Evolutionary conservation across 2,888 invertebrate genomes (phyloP).

Genomic region (Fabriciana adippe): DNA sequence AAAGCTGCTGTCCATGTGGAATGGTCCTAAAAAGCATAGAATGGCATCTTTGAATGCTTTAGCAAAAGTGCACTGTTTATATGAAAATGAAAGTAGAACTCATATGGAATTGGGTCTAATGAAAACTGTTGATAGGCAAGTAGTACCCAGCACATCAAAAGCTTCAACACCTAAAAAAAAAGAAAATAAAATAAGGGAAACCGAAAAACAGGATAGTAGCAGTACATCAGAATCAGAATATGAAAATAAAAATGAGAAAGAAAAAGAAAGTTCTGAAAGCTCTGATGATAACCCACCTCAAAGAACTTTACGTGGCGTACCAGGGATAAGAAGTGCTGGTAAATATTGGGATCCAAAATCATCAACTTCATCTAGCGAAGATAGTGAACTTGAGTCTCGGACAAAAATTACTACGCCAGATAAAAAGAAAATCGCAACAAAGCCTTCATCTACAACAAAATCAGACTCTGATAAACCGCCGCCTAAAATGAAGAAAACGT

Average conservation of each 20-base stretch:
- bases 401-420: conserved; percentile 58
- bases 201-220: conserved; percentile 72
- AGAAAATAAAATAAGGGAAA: conserved; percentile 67
- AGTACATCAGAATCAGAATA: conserved; percentile 77
- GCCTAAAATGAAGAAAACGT: conserved; percentile 73
- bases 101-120: conserved; percentile 84
- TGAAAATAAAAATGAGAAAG: conserved; percentile 68
- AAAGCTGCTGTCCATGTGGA: conserved; percentile 86
- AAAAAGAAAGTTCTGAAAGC: conserved; percentile 72
- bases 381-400: conserved; percentile 75
- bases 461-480: conserved; percentile 78
- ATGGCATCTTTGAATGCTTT: conserved; percentile 94
- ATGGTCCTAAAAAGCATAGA: conserved; percentile 90
- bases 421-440: conserved; percentile 69
- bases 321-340: conserved; percentile 88
- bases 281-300: conserved; percentile 81
- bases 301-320: conserved; percentile 86
- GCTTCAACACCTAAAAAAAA: conserved; percentile 68
- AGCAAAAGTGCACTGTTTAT: conserved; percentile 94
- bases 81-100: conserved; percentile 92
- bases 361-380: conserved; percentile 83
- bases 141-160: conserved; percentile 79
- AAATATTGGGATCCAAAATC: conserved; percentile 93
- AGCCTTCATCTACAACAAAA: conserved; percentile 61
- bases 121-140: conserved; percentile 73